Evolutionary conservation across 2,797 vertebrate genomes (phyloP).

Genomic region (Gallinago nigripennis): DNA sequence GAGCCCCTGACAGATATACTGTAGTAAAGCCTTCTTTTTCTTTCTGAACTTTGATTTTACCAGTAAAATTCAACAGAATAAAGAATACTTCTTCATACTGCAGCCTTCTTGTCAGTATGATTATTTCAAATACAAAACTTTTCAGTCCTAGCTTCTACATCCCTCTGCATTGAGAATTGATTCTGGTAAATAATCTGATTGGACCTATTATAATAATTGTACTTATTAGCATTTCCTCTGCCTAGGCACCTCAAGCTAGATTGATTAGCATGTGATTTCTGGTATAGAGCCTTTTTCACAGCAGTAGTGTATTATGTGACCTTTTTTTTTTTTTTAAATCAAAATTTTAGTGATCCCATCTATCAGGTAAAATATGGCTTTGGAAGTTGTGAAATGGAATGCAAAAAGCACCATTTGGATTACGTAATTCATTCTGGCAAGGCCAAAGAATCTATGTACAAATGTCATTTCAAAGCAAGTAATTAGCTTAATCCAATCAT

Average conservation of each 20-base stretch:
- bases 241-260: background rate
- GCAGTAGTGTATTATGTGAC: background rate
- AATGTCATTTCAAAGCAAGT: conserved; percentile 33
- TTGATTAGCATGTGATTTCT: background rate
- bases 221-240: background rate
- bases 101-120: background rate
- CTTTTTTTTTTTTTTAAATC: background rate
- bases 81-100: background rate
- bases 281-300: background rate
- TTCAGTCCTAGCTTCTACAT: background rate
- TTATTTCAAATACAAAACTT: background rate
- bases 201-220: background rate
- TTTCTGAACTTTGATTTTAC: background rate
- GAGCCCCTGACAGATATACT: background rate
- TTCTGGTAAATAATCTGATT: background rate
- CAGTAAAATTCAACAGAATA: background rate
- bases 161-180: background rate
- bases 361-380: background rate
- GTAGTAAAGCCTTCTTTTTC: background rate
- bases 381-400: background rate
- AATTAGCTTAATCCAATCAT: conserved; percentile 53
- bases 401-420: background rate
- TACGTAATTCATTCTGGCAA: background rate
- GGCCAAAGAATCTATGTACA: background rate
- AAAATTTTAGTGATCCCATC: background rate